Evolutionary conservation across 2,797 vertebrate genomes (phyloP), one percentile per base, ranked within the genome.

Genomic region (Chaunax sp.): DNA sequence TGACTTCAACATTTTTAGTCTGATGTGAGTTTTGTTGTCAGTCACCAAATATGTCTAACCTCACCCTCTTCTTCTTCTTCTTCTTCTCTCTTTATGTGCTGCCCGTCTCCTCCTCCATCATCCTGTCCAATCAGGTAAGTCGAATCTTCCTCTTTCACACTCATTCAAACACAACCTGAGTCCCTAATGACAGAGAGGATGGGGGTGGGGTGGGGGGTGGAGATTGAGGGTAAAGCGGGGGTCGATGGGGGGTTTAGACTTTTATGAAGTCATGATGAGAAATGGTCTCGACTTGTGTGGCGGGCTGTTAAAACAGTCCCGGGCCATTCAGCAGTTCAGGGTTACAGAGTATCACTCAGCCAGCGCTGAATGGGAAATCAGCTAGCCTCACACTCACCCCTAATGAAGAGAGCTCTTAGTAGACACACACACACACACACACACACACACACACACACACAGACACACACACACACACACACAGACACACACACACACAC

Each of bases 261-360:
- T 91, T 90, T 85, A 90, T 90, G 87, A 91, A 90, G 90, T 91
- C 86, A 74, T 80, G 19, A 75, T 84, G 84, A 87, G 85, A 84
- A 90, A 90, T 78, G 81, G 82, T 83, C 72, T 85, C 84, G 46
- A 87, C 90, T 90, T 92, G 91, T 90, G 87, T 90, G 89, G 86
- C 79, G 85, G 66, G 71, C 74, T 83, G 77, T 90, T 87, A 89
- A 90, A 91, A 75, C 28, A 64, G 79, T 83, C 46, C 80, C 28
- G 23, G 64, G 65, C 73, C 77, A 72, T 82, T 90, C 78, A 81
- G 79, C 72, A 54, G 74, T 61, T 78, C 59, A 47, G 68, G 80
- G 82, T 82, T 80, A 84, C 65, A 65, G 76, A 85, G 78, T 66
- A 66, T 87, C 67, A 81, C 80, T 83, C 80, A 81, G 64, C 55